These are phyloP conservation scores for Malachius bipustulatus DNA, from an alignment of 2,888 invertebrate species.

Conservation along the genomic window DNA sequence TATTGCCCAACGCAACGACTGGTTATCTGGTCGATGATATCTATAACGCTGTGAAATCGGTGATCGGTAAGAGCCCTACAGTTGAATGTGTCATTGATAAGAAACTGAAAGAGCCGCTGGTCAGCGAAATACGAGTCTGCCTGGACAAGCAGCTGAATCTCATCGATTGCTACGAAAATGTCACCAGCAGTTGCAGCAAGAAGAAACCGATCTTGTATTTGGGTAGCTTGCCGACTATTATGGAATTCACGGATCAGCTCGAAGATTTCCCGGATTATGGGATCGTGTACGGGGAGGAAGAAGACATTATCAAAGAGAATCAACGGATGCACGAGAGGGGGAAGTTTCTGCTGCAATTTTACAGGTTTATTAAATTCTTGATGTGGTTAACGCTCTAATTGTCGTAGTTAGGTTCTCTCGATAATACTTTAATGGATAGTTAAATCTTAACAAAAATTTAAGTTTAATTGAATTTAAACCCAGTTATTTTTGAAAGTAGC, in stretches of 20 bases:
- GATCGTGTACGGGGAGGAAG: constrained; percentile 15
- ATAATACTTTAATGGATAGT: no score
- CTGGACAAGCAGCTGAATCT: constrained; percentile 54
- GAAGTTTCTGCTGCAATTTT: constrained; percentile 37
- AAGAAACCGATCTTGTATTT: constrained; percentile 46
- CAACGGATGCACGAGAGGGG: constrained; percentile 10
- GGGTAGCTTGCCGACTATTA: constrained; percentile 38
- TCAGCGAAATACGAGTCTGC: constrained; percentile 64
- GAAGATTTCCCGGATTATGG: constrained; percentile 18
- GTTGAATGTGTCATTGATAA: constrained; percentile 53
- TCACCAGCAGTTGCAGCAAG: constrained; percentile 49
- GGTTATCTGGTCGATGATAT: constrained; percentile 40
- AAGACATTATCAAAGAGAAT: constrained; percentile 6
- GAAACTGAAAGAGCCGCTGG: constrained; percentile 43
- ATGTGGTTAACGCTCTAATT: constrained; percentile 51
- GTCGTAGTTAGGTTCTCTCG: no score
- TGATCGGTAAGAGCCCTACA: constrained; percentile 46
- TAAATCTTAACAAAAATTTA: no score
- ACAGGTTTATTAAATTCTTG: constrained; percentile 45
- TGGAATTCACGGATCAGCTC: not conserved
- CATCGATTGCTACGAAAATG: constrained; percentile 53
- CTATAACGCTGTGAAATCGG: constrained; percentile 41
- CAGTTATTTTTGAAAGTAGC: no score
- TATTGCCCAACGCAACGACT: constrained; percentile 43
- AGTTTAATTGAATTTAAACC: no score